phyloP scores from a whole-genome alignment of 1,140 invertebrate genomes.

The Delia radicum region DNA sequence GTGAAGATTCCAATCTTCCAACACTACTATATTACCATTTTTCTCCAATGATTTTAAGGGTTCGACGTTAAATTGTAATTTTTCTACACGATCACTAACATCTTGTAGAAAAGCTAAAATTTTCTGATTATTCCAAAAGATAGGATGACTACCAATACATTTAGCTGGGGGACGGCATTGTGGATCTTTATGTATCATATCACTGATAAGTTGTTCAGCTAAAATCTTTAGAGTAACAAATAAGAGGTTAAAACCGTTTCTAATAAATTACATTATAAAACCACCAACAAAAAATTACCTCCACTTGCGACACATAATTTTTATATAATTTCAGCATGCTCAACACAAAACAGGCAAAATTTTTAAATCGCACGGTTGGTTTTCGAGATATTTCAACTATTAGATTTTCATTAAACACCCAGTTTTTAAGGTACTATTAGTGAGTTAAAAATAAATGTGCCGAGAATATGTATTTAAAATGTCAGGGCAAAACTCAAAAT shows the following conservation, averaged over 20 bases:
- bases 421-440: too few relatives aligned
- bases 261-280: background rate
- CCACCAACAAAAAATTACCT: too few relatives aligned
- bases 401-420: too few relatives aligned
- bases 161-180: constrained; percentile 72
- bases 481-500: too few relatives aligned
- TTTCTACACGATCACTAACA: constrained; percentile 95
- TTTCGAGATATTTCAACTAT: too few relatives aligned
- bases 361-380: too few relatives aligned
- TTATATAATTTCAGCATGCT: too few relatives aligned
- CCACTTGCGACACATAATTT: too few relatives aligned
- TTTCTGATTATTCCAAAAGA: constrained; percentile 87
- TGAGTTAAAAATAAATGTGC: too few relatives aligned
- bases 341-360: too few relatives aligned
- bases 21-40: constrained; percentile 68
- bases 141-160: constrained; percentile 82
- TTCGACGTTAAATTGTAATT: constrained; percentile 64
- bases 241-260: background rate
- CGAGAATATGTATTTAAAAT: too few relatives aligned
- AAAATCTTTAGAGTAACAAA: constrained; percentile 51
- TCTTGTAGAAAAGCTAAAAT: constrained; percentile 92
- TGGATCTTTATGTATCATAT: constrained; percentile 79
- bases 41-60: constrained; percentile 66
- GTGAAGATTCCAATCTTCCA: constrained; percentile 80
- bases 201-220: constrained; percentile 74